Evolutionary conservation across 2,888 invertebrate species (phyloP), one percentile per base, ranked within the genome.

Genomic region (Rosalia funebris): DNA sequence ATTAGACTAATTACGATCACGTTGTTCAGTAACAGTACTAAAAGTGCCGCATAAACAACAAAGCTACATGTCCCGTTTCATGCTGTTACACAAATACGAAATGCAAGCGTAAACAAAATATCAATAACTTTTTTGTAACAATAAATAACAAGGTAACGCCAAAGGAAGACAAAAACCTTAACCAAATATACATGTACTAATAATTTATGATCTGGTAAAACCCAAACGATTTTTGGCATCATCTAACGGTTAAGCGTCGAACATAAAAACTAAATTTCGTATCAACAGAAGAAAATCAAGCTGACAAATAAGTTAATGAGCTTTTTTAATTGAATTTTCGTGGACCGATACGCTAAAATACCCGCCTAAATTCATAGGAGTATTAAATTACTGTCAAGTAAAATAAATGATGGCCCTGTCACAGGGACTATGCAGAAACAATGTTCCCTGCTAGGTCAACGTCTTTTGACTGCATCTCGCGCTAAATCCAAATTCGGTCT

Each of bases 271-370:
- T 17, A 17, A 1, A 41, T 16, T 41, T 41, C 15, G 9, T 9
- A 9, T 17, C 16, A 41, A 17, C 41, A 41, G 41, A 41, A 41
- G 41, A 41, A 41, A 41, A 41, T 41, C 9, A 9, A 41, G 11
- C 34, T 11, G 34, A 11, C 10, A 34, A 14, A 41, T 16, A 41
- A 41, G 41, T 12, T 41, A 17, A 41, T 15, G 1, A 17, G 41
- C 16, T 41, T 37, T n/a, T 37, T 37, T 16, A 41, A 16, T 16
- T 16, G 41, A 17, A 16, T 14, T 41, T 41, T 41, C 12, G 37
- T 37, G 25, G 4, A 7, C 4, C 25, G 25, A 25, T 25, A 25
- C 3, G 25, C 25, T 3, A 7, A 25, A 25, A 25, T 7, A 7
- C 7, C 25, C 7, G 25, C 25, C 25, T 25, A 3, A 3, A 5